Conservation (phyloP, 2,888 invertebrate genomes). For the Tolmerus cingulatus region DNA sequence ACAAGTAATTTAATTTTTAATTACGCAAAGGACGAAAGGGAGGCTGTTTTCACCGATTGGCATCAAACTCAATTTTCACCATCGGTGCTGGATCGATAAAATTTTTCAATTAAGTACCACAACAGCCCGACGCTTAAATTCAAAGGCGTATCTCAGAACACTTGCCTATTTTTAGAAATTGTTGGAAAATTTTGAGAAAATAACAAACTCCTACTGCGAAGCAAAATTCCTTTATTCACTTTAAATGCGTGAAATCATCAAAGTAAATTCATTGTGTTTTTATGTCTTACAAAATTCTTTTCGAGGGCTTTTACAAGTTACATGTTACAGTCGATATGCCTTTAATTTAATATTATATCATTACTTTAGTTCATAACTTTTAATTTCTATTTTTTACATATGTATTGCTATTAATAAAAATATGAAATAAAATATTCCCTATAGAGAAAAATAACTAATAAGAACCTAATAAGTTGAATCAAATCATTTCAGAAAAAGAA, state of each 20-base stretch:
- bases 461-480: too few species aligned
- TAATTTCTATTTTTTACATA: too few species aligned
- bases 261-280: background rate
- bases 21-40: background rate
- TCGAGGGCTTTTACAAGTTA: background rate
- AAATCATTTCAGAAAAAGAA: too few species aligned
- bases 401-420: background rate
- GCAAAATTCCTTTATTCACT: background rate
- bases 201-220: background rate
- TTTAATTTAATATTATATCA: too few species aligned
- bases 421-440: too few species aligned
- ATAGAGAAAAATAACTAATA: too few species aligned
- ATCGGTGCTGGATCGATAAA: background rate
- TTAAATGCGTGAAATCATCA: background rate
- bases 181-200: background rate
- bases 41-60: background rate
- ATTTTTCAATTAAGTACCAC: background rate
- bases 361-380: too few species aligned
- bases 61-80: background rate
- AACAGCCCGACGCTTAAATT: background rate
- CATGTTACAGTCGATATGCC: too few species aligned
- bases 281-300: background rate
- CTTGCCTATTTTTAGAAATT: background rate
- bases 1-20: background rate
- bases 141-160: background rate